Conservation (phyloP, 2,797 vertebrate genomes). For the Sparidentex hasta region DNA sequence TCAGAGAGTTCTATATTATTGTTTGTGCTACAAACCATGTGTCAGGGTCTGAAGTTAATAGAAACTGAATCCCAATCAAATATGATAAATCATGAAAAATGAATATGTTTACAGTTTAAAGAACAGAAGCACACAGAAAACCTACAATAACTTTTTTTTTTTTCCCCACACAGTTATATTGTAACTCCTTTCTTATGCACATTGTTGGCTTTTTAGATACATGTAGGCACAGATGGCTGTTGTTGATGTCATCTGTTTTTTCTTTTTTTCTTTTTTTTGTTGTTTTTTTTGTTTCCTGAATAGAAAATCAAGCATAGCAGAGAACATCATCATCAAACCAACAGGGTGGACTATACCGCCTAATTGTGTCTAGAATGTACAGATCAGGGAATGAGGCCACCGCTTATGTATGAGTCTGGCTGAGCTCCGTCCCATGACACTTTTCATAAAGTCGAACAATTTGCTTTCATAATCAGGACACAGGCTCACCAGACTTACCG, state of each 20-base stretch:
- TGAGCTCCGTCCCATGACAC: not conserved
- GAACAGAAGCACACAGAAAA: not conserved
- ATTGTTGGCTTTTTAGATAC: not conserved
- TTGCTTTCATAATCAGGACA: conserved; percentile 8
- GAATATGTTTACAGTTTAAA: not conserved
- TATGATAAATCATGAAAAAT: not conserved
- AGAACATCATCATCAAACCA: not conserved
- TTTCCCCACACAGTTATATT: not conserved
- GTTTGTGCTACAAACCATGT: no score
- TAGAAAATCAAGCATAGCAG: no score
- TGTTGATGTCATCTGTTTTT: not conserved
- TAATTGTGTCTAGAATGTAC: not conserved
- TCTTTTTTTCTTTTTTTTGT: no score
- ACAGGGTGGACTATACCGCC: no score
- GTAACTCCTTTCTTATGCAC: not conserved
- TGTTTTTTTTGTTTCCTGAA: no score
- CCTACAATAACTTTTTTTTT: not conserved
- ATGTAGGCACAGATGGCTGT: not conserved
- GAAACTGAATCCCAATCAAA: not conserved
- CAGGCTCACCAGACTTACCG: not conserved
- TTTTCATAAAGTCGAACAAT: not conserved
- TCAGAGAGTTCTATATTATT: no score
- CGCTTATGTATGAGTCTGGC: not conserved
- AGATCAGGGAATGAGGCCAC: not conserved
- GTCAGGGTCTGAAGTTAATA: not conserved